Conservation (phyloP, 2,888 invertebrate genomes). For the Sphecodes monilicornis region DNA sequence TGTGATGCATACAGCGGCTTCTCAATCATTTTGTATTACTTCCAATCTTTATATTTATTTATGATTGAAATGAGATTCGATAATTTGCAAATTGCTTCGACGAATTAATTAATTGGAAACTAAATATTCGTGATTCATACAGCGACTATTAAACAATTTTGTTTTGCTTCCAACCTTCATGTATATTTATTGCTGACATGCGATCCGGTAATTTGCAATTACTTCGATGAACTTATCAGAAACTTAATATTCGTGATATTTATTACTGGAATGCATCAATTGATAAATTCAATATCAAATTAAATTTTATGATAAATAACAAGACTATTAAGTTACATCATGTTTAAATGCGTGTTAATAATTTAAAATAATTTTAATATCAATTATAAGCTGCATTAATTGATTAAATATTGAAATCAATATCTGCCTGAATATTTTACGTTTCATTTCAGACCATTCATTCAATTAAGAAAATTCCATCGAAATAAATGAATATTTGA, state of each 20-base stretch:
- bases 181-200: too few relatives aligned
- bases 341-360: background rate
- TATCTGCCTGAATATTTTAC: background rate
- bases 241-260: too few relatives aligned
- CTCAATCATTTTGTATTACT: background rate
- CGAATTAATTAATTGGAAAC: too few relatives aligned
- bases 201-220: too few relatives aligned
- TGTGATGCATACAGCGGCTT: background rate
- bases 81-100: too few relatives aligned
- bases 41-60: background rate
- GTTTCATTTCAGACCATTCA: background rate
- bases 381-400: background rate
- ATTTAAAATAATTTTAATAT: background rate
- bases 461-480: background rate
- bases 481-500: background rate
- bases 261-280: too few relatives aligned
- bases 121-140: too few relatives aligned
- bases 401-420: background rate
- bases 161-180: too few relatives aligned
- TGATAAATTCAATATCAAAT: too few relatives aligned
- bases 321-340: background rate
- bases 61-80: too few relatives aligned
- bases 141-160: too few relatives aligned
- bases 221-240: too few relatives aligned
- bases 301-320: background rate